phyloP scores from a whole-genome alignment of 1,140 invertebrate species.

The Diploscapter pachys region DNA sequence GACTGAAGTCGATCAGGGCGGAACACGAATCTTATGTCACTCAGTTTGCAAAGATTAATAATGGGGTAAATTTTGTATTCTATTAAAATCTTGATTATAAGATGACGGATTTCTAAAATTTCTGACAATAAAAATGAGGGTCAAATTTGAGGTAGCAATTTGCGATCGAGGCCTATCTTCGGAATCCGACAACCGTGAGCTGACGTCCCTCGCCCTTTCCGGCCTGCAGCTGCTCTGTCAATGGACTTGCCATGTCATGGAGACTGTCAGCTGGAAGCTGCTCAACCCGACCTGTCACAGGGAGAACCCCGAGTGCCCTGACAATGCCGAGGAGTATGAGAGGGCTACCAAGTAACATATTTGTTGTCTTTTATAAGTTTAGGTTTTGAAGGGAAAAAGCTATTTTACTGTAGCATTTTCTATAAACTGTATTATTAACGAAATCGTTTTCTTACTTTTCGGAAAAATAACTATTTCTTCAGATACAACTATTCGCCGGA shows the following conservation, averaged over 20 bases:
- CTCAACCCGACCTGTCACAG: constrained; percentile 95
- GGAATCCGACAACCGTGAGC: constrained; percentile 78
- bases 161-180: constrained; percentile 19
- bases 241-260: constrained; percentile 95
- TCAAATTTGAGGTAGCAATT: constrained; percentile 15
- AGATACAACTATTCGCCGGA: constrained; percentile 94
- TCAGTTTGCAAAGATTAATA: constrained; percentile 88
- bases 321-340: constrained; percentile 96
- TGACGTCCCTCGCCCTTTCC: constrained; percentile 81
- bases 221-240: constrained; percentile 88
- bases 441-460: too few species aligned
- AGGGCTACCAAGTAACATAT: constrained; percentile 71
- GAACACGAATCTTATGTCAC: constrained; percentile 97
- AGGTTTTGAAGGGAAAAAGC: too few species aligned
- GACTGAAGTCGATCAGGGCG: constrained; percentile 87
- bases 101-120: constrained; percentile 42
- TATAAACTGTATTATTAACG: too few species aligned
- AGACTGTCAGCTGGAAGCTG: constrained; percentile 85
- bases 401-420: too few species aligned
- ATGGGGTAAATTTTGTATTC: constrained; percentile 69
- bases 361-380: constrained; percentile 1
- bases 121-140: too few species aligned
- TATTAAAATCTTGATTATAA: not conserved
- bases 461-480: not conserved
- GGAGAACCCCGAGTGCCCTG: constrained; percentile 90